Conservation (phyloP, 1,140 invertebrate species). For the Doryteuthis pealeii region DNA sequence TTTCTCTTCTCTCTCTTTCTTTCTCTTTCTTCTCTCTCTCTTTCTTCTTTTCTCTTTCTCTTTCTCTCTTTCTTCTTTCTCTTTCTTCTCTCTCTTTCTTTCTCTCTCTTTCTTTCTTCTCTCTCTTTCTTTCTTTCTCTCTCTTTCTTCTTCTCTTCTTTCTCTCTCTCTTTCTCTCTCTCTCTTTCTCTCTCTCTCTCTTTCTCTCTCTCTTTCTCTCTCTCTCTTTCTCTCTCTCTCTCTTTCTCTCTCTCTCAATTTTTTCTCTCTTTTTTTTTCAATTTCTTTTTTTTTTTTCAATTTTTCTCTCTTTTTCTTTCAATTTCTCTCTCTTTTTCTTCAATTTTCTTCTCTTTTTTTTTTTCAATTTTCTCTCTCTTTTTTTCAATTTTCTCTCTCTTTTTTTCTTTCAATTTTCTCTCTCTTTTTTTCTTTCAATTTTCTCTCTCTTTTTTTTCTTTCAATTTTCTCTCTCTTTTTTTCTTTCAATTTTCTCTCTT, state of each 20-base stretch:
- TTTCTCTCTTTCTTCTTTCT: background rate
- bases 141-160: background rate
- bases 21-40: background rate
- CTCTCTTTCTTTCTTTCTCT: background rate
- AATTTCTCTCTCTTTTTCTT: background rate
- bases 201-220: background rate
- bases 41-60: background rate
- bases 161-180: background rate
- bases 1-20: background rate
- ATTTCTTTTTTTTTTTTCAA: too few species aligned
- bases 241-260: too few species aligned
- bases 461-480: too few species aligned
- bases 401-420: background rate
- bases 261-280: too few species aligned
- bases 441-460: background rate
- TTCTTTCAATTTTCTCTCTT: too few species aligned
- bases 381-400: background rate
- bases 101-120: background rate
- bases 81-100: background rate
- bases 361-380: background rate
- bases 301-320: background rate
- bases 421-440: background rate
- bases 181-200: background rate
- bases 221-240: background rate
- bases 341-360: background rate